Conservation (phyloP, 2,113 vertebrate species). For the Spizaetus ornatus region DNA sequence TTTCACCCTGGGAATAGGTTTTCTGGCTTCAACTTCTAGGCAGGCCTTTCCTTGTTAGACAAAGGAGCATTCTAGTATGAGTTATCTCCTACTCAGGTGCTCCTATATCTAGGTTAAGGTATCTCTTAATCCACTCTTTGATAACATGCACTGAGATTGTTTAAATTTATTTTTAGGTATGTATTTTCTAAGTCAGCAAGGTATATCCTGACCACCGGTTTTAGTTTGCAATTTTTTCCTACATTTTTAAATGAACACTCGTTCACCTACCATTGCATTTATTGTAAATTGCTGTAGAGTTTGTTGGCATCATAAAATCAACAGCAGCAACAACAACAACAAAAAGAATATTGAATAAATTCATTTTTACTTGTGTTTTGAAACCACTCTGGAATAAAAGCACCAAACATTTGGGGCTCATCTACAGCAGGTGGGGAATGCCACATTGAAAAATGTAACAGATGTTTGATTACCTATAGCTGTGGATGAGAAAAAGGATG, state of each 20-base stretch:
- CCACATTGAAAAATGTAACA: background rate
- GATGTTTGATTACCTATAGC: background rate
- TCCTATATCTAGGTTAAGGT: rapidly evolving
- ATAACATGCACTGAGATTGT: background rate
- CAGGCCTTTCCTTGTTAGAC: background rate
- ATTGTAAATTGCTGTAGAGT: background rate
- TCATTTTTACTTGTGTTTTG: background rate
- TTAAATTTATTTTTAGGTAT: background rate
- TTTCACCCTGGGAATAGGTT: background rate
- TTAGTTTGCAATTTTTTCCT: background rate
- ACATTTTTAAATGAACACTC: background rate
- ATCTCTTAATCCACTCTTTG: background rate
- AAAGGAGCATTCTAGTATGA: background rate
- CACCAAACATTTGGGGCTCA: background rate
- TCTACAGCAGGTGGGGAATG: background rate
- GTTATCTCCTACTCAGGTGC: background rate
- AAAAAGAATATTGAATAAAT: background rate
- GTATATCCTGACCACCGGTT: background rate
- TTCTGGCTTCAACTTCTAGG: background rate
- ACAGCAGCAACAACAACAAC: background rate
- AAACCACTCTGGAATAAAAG: background rate
- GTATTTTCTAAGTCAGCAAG: background rate
- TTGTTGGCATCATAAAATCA: background rate
- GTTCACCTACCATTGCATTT: background rate
- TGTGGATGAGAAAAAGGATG: background rate